These are phyloP conservation scores for Melanostoma scalare DNA, from an alignment of 2,888 invertebrate species.

Conservation along the genomic window DNA sequence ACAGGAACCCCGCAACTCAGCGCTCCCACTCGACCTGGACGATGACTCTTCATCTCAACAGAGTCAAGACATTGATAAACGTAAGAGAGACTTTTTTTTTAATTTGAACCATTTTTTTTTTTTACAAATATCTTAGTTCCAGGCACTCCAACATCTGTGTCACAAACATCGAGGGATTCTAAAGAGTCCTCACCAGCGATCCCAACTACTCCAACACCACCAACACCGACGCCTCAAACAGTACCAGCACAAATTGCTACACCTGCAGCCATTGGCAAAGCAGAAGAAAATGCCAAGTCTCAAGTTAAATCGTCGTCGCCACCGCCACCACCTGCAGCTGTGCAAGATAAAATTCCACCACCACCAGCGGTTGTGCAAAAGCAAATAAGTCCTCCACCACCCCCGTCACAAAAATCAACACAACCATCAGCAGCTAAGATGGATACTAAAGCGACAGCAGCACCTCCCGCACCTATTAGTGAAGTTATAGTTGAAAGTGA, in stretches of 20 bases:
- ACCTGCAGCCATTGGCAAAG: constrained; percentile 78
- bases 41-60: constrained; percentile 94
- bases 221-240: constrained; percentile 73
- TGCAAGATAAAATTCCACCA: constrained; percentile 66
- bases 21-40: constrained; percentile 94
- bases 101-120: constrained; percentile 24
- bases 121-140: constrained; percentile 76
- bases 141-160: constrained; percentile 82
- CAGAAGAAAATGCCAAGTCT: constrained; percentile 75
- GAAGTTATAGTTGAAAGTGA: constrained; percentile 57
- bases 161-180: constrained; percentile 79
- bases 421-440: constrained; percentile 46
- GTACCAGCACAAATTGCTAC: constrained; percentile 71
- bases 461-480: constrained; percentile 38
- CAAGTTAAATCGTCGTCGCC: constrained; percentile 60
- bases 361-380: constrained; percentile 74
- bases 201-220: constrained; percentile 58
- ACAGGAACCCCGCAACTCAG: constrained; percentile 94
- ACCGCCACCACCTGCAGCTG: constrained; percentile 51
- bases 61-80: constrained; percentile 92
- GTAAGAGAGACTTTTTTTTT: constrained; percentile 75
- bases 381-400: constrained; percentile 67
- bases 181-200: constrained; percentile 77
- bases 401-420: constrained; percentile 67
- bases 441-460: constrained; percentile 62